Evolutionary conservation across 2,888 invertebrate genomes (phyloP).

Genomic region (Xestia ashworthii): DNA sequence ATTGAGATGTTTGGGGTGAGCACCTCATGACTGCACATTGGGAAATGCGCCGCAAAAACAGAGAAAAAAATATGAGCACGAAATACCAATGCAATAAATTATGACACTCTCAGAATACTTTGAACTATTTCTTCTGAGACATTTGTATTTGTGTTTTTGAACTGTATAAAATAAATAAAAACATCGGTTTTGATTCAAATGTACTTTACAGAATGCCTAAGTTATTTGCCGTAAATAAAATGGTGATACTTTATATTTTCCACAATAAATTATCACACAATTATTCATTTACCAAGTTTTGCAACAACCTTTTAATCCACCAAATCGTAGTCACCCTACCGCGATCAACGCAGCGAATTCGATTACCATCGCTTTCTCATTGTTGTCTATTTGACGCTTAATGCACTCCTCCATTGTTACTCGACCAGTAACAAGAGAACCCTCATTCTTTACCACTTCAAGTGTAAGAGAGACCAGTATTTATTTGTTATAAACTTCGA

Average conservation of each 20-base stretch:
- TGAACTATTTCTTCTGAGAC: neutral
- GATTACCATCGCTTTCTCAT: constrained; percentile 82
- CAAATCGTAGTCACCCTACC: constrained; percentile 69
- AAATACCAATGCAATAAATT: constrained; percentile 4
- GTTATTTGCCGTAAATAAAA: neutral
- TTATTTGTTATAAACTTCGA: constrained; percentile 53
- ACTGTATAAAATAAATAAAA: neutral
- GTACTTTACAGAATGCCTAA: too few relatives aligned
- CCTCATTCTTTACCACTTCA: constrained; percentile 54
- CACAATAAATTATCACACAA: too few relatives aligned
- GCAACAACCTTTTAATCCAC: neutral
- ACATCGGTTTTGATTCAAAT: neutral
- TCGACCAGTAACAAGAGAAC: constrained; percentile 68
- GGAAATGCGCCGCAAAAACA: constrained; percentile 48
- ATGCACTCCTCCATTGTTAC: constrained; percentile 75
- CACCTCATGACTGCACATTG: constrained; percentile 59
- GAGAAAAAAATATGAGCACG: neutral
- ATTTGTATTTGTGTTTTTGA: neutral
- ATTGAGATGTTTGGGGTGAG: constrained; percentile 78
- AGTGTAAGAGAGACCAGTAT: constrained; percentile 60
- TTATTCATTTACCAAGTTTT: neutral
- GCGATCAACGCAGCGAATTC: constrained; percentile 79
- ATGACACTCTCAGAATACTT: neutral
- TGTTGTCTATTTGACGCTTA: constrained; percentile 80
- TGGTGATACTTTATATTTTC: too few relatives aligned